phyloP scores from a whole-genome alignment of 2,797 vertebrate species.

The Phoebastria nigripes region DNA sequence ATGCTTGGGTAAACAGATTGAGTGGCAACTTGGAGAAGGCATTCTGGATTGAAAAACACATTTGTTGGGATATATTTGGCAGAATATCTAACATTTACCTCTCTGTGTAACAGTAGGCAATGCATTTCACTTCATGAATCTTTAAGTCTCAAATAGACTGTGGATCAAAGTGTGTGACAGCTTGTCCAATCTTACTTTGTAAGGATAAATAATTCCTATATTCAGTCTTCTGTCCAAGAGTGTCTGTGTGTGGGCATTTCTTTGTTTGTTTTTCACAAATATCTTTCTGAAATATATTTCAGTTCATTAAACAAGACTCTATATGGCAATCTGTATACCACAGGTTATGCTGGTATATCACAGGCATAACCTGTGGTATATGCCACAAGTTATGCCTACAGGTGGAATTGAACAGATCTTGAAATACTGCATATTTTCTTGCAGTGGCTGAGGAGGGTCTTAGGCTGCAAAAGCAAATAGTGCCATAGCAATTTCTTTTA shows the following conservation, averaged over 20 bases:
- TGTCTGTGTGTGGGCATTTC: rapidly evolving
- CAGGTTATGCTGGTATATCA: background rate
- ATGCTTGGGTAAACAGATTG: background rate
- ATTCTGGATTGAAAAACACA: background rate
- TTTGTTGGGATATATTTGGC: background rate
- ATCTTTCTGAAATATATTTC: background rate
- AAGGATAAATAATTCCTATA: background rate
- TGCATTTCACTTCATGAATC: background rate
- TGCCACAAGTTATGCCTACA: background rate
- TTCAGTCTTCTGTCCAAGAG: background rate
- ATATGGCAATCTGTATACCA: background rate
- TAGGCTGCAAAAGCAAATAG: background rate
- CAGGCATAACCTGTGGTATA: background rate
- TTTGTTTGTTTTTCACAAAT: background rate
- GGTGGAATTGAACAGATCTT: background rate
- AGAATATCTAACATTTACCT: background rate
- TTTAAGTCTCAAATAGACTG: background rate
- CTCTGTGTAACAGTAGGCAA: background rate
- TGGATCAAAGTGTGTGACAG: background rate
- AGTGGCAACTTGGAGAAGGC: background rate
- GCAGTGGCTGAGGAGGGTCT: background rate
- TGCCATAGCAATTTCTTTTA: background rate
- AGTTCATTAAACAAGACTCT: background rate
- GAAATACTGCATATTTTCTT: background rate
- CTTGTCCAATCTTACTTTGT: background rate